A percentile compares a stretch with the other conserved stretches of the same genome.
phyloP scores from a whole-genome alignment of 2,797 vertebrate genomes.

The Enteromius radiatus region DNA sequence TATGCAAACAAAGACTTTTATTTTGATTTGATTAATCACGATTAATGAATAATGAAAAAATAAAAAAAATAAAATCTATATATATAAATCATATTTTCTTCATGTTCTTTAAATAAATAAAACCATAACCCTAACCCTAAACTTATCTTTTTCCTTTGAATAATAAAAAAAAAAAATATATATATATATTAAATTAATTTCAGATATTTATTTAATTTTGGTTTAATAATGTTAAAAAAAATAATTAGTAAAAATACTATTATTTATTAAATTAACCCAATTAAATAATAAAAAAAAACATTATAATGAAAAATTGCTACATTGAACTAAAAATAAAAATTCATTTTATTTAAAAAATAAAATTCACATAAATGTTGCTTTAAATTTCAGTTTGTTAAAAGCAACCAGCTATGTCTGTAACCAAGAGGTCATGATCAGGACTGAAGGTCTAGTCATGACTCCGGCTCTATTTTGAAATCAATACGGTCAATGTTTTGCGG shows the following conservation, averaged over 20 bases:
- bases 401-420: background rate
- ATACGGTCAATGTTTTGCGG: background rate
- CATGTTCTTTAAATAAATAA: background rate
- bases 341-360: no score
- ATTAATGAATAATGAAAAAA: background rate
- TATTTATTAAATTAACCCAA: background rate
- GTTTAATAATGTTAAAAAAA: background rate
- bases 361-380: background rate
- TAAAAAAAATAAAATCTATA: no score
- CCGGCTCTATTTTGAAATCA: background rate
- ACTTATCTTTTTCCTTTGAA: background rate
- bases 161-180: background rate
- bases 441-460: background rate
- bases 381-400: background rate
- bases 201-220: background rate
- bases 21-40: no score
- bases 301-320: background rate
- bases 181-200: background rate
- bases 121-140: background rate
- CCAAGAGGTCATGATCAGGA: background rate
- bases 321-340: background rate
- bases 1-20: no score
- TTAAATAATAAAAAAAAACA: background rate
- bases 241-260: background rate
- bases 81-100: background rate